Evolutionary conservation across 2,113 vertebrate genomes (phyloP).

Genomic region (Erpornis zantholeuca): DNA sequence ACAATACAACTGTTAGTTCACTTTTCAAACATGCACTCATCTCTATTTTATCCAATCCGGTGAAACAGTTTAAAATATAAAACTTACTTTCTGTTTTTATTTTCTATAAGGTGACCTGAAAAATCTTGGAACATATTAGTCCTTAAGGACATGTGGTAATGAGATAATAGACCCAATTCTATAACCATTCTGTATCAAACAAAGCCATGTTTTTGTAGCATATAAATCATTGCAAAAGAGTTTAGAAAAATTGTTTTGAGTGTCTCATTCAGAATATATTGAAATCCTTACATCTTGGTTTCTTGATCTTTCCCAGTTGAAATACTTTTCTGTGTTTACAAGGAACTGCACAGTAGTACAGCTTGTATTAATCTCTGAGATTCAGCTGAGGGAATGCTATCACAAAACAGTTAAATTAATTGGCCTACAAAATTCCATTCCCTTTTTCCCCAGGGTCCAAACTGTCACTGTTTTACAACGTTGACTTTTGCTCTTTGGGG

Average conservation of each 20-base stretch:
- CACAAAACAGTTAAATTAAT: not conserved
- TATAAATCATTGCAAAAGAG: not conserved
- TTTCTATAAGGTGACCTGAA: not conserved
- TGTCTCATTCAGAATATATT: accelerated
- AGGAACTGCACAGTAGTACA: not conserved
- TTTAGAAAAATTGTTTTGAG: not conserved
- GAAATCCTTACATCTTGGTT: not conserved
- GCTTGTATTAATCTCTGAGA: not conserved
- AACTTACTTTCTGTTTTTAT: not conserved
- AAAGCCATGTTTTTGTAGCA: not conserved
- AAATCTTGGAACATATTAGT: not conserved
- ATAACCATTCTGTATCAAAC: not conserved
- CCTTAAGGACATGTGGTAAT: not conserved
- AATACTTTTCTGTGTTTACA: not conserved
- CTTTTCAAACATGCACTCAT: not conserved
- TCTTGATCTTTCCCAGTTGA: not conserved
- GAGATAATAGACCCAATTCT: not conserved
- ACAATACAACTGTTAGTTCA: not conserved
- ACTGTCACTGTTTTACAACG: not conserved
- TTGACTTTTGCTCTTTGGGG: not conserved
- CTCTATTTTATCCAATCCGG: not conserved
- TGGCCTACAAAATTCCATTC: not conserved
- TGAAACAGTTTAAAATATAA: not conserved
- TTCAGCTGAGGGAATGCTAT: not conserved
- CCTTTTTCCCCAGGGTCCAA: not conserved